Conservation (phyloP, 2,888 invertebrate genomes). For the Stenchaetothrips biformis region DNA sequence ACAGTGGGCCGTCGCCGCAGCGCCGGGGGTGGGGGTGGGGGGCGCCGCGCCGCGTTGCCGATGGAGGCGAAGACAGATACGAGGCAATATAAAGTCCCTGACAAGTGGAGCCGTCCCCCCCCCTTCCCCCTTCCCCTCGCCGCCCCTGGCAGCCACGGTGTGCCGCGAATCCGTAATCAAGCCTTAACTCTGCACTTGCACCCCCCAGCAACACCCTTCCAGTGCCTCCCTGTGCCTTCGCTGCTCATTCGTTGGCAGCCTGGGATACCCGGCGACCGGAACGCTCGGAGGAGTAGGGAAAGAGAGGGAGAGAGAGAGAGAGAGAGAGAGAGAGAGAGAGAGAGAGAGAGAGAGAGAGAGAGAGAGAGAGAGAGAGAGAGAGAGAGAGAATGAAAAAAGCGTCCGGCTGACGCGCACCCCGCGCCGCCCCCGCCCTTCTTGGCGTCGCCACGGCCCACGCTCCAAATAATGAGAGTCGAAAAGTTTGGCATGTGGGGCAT, state of each 20-base stretch:
- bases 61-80: conserved; percentile 17
- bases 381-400: no score
- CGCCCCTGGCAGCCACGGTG: not conserved
- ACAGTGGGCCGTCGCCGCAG: not conserved
- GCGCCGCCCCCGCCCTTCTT: no score
- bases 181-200: no score
- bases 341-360: no score
- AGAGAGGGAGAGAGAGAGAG: no score
- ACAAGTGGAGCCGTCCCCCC: conserved; percentile 11
- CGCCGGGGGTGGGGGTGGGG: not conserved
- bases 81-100: conserved; percentile 11
- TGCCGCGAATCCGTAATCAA: conserved; percentile 11
- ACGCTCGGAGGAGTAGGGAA: no score
- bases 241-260: no score
- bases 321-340: no score
- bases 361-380: no score
- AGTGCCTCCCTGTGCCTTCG: not conserved
- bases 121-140: not conserved
- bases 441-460: no score
- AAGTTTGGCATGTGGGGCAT: conserved; percentile 10
- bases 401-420: no score
- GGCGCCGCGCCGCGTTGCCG: not conserved
- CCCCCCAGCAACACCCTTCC: not conserved
- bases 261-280: no score
- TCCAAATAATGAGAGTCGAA: conserved; percentile 6